phyloP scores from a whole-genome alignment of 2,888 invertebrate species.

The Lepidocyrtoides sp. region DNA sequence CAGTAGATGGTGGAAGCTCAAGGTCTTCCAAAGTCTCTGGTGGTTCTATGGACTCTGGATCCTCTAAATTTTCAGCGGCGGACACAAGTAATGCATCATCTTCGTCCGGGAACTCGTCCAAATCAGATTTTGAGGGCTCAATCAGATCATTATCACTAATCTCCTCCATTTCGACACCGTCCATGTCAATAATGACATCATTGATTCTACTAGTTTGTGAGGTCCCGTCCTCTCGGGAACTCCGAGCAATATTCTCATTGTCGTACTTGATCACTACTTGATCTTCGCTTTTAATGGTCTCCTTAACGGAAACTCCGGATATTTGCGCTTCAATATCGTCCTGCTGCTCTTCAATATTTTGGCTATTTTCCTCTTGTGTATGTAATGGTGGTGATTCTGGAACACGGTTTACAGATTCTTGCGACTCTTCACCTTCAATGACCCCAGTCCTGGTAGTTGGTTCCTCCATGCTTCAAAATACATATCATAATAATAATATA shows the following conservation, averaged over 20 bases:
- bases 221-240: neutral
- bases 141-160: neutral
- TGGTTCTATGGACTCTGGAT: neutral
- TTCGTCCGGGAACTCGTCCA: slow-evolving; percentile 60
- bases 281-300: neutral
- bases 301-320: neutral
- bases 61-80: slow-evolving; percentile 5
- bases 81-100: slow-evolving; percentile 42
- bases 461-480: slow-evolving; percentile 35
- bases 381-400: slow-evolving; percentile 63
- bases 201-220: neutral
- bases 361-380: slow-evolving; percentile 38
- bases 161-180: slow-evolving; percentile 12
- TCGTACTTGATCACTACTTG: neutral
- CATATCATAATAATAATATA: too few relatives aligned
- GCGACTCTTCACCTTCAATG: neutral
- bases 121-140: neutral
- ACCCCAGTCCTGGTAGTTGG: neutral
- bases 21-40: neutral
- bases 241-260: slow-evolving; percentile 1
- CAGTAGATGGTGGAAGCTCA: neutral
- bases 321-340: slow-evolving; percentile 51
- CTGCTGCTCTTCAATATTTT: neutral
- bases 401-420: slow-evolving; percentile 48
- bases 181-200: slow-evolving; percentile 66